These are phyloP conservation scores for Spinus pinus DNA, from an alignment of 2,797 vertebrate genomes.

Conservation along the genomic window DNA sequence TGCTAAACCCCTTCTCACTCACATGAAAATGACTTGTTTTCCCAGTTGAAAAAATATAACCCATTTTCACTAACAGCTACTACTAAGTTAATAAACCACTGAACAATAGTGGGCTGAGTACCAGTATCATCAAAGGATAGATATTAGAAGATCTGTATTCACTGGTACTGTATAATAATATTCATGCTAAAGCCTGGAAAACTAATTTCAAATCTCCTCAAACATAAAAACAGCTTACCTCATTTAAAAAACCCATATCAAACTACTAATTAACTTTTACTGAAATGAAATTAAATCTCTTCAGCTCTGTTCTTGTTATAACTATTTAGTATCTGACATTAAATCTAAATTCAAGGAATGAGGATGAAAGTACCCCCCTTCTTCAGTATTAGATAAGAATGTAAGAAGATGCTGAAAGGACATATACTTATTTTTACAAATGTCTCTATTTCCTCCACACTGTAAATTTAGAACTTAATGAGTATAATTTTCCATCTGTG, in stretches of 20 bases:
- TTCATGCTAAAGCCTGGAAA: background rate
- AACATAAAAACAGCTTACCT: background rate
- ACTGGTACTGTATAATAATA: background rate
- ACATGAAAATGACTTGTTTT: conserved; percentile 41
- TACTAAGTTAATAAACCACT: background rate
- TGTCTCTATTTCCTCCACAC: conserved; percentile 46
- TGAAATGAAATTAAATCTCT: conserved; percentile 9
- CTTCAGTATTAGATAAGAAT: background rate
- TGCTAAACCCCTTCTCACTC: conserved; percentile 31
- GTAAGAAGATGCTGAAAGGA: conserved; percentile 29
- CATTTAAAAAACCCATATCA: background rate
- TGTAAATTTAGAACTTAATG: conserved; percentile 60
- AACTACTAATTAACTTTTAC: conserved; percentile 19
- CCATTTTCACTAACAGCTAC: conserved; percentile 9
- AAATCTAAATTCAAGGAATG: conserved; percentile 12
- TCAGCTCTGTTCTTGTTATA: background rate
- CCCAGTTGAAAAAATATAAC: conserved; percentile 35
- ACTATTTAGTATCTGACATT: conserved; percentile 3
- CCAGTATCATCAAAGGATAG: background rate
- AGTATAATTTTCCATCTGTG: conserved; percentile 60
- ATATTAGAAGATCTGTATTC: background rate
- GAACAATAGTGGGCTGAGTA: background rate
- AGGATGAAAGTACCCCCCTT: background rate
- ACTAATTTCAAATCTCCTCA: background rate
- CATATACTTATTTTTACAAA: conserved; percentile 55